A percentile compares a stretch with the other conserved stretches of the same genome.
These are phyloP conservation scores for Sphaeramia orbicularis DNA, from an alignment of 2,797 vertebrate species.

Conservation along the genomic window DNA sequence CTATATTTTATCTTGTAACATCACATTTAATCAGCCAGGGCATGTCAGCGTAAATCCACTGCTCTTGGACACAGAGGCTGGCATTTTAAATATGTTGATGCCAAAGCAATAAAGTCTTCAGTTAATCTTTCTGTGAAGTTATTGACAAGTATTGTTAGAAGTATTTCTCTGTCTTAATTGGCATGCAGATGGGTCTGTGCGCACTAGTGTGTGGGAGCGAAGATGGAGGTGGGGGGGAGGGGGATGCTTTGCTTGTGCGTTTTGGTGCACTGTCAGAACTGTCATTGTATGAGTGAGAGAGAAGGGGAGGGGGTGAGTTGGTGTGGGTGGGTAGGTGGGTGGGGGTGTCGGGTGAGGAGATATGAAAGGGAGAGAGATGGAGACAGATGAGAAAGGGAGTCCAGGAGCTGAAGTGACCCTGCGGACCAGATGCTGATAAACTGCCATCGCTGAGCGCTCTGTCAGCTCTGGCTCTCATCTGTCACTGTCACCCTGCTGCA, in stretches of 20 bases:
- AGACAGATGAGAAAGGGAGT: slow-evolving; percentile 67
- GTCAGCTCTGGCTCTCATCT: slow-evolving; percentile 72
- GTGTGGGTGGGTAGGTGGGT: slow-evolving; percentile 11
- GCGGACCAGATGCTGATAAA: slow-evolving; percentile 74
- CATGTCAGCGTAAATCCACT: slow-evolving; percentile 68
- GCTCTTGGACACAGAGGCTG: slow-evolving; percentile 55
- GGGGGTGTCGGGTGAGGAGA: slow-evolving; percentile 46
- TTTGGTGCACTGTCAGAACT: slow-evolving; percentile 48
- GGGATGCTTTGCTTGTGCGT: slow-evolving; percentile 25
- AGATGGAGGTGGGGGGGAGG: too few relatives aligned
- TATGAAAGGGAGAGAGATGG: slow-evolving; percentile 46
- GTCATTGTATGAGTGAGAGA: slow-evolving; percentile 47
- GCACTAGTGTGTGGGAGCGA: slow-evolving; percentile 5
- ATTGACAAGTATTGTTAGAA: slow-evolving; percentile 62
- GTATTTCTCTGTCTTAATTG: slow-evolving; percentile 55
- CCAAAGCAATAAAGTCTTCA: slow-evolving; percentile 65
- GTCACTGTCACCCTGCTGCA: slow-evolving; percentile 67
- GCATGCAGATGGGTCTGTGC: slow-evolving; percentile 1
- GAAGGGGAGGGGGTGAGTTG: slow-evolving; percentile 3
- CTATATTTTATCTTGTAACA: slow-evolving; percentile 76
- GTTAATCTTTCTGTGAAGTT: slow-evolving; percentile 56
- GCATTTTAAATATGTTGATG: slow-evolving; percentile 77
- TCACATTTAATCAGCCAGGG: slow-evolving; percentile 72
- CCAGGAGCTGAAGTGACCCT: slow-evolving; percentile 70
- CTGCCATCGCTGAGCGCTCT: slow-evolving; percentile 71